Percentiles rank a stretch among this genome's conserved stretches.
phyloP scores from a whole-genome alignment of 2,797 vertebrate genomes.

The Luscinia luscinia region DNA sequence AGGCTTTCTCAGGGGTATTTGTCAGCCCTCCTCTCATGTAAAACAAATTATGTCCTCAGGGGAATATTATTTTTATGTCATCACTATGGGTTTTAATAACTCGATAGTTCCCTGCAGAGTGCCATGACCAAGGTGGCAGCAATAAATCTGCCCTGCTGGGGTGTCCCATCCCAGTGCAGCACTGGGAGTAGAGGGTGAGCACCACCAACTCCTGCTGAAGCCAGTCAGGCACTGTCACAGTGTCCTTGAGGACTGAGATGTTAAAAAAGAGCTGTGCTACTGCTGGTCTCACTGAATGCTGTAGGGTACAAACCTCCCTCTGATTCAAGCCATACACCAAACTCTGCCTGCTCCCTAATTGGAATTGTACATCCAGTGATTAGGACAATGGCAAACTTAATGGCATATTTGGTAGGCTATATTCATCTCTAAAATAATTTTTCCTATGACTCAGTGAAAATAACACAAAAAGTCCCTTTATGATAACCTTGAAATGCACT shows the following conservation, averaged over 20 bases:
- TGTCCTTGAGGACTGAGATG: not conserved
- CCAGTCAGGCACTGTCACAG: not conserved
- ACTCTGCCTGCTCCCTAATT: not conserved
- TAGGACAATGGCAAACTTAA: not conserved
- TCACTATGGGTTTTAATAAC: not conserved
- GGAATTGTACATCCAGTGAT: not conserved
- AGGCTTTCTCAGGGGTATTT: not conserved
- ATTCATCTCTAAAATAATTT: not conserved
- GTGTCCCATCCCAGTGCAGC: not conserved
- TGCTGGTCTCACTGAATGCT: not conserved
- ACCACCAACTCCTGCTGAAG: not conserved
- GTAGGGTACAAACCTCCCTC: not conserved
- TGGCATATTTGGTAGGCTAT: not conserved
- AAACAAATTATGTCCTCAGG: constrained; percentile 21
- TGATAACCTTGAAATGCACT: not conserved
- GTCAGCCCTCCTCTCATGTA: not conserved
- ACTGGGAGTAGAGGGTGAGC: not conserved
- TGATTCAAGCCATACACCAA: not conserved
- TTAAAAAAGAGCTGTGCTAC: not conserved
- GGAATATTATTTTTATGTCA: constrained; percentile 32
- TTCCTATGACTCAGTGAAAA: not conserved
- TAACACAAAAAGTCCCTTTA: not conserved
- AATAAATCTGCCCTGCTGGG: not conserved
- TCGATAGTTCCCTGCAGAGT: not conserved
- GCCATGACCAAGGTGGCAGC: not conserved